A percentile compares a stretch with the other conserved stretches of the same genome.
phyloP scores from a whole-genome alignment of 2,888 invertebrate species.

The Volucella zonaria region DNA sequence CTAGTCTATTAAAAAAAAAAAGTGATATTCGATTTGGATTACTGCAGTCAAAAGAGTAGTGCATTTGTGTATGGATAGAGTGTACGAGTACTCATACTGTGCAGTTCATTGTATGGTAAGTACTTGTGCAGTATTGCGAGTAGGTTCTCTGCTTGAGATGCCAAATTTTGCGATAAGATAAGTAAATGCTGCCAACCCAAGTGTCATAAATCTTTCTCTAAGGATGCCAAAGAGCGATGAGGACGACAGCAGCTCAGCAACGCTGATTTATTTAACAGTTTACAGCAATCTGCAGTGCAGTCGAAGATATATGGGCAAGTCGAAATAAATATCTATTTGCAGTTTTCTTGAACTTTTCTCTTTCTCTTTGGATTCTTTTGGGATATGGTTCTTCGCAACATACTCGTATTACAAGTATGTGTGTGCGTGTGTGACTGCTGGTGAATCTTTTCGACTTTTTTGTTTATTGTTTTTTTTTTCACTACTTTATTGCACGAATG shows the following conservation, averaged over 20 bases:
- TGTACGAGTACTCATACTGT: neutral
- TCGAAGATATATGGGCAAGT: constrained; percentile 79
- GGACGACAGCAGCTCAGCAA: constrained; percentile 76
- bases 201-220: constrained; percentile 82
- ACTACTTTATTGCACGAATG: constrained; percentile 48
- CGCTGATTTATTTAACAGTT: constrained; percentile 82
- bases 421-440: constrained; percentile 2
- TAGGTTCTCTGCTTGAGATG: constrained; percentile 76
- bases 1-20: constrained; percentile 44
- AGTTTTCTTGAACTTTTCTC: constrained; percentile 70
- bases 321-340: constrained; percentile 73
- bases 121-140: constrained; percentile 47
- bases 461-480: neutral
- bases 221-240: constrained; percentile 79
- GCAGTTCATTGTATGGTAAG: constrained; percentile 64
- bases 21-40: constrained; percentile 23
- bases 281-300: constrained; percentile 81
- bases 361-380: constrained; percentile 13
- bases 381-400: constrained; percentile 14
- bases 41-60: constrained; percentile 30
- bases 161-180: constrained; percentile 82
- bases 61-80: neutral
- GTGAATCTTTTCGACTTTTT: too few species aligned
- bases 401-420: constrained; percentile 10
- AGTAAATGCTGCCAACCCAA: constrained; percentile 82